Percentiles rank a stretch among this genome's conserved stretches.
These are phyloP conservation scores for Escarpia spicata DNA, from an alignment of 2,888 invertebrate species.

Conservation along the genomic window DNA sequence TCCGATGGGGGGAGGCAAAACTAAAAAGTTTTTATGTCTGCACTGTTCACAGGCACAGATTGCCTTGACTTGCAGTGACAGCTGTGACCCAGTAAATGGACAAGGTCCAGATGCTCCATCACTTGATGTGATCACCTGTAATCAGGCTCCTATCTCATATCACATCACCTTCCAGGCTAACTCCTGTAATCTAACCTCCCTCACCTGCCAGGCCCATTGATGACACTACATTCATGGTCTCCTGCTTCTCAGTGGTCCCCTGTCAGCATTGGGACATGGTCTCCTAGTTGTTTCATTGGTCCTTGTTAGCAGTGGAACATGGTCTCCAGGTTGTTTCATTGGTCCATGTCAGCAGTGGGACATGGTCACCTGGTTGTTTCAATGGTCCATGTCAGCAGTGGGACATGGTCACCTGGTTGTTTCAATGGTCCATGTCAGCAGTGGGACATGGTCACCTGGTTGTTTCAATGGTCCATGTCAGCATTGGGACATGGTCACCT, in stretches of 20 bases:
- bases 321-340: not conserved
- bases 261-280: not conserved
- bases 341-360: not conserved
- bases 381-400: not conserved
- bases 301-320: not conserved
- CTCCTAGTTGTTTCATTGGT: not conserved
- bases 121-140: not conserved
- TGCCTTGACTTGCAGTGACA: not conserved
- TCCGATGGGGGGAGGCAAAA: too few relatives aligned
- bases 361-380: not conserved
- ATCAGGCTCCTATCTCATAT: not conserved
- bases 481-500: not conserved
- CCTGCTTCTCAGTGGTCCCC: not conserved
- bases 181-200: not conserved
- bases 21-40: not conserved
- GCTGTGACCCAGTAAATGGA: not conserved
- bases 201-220: not conserved
- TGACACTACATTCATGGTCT: not conserved
- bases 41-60: not conserved
- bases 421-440: not conserved
- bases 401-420: not conserved
- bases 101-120: not conserved
- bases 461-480: not conserved
- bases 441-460: not conserved
- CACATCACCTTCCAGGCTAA: not conserved